Evolutionary conservation across 2,888 invertebrate species (phyloP), one percentile per base, ranked within the genome.

Genomic region (Fragum whitleyi): DNA sequence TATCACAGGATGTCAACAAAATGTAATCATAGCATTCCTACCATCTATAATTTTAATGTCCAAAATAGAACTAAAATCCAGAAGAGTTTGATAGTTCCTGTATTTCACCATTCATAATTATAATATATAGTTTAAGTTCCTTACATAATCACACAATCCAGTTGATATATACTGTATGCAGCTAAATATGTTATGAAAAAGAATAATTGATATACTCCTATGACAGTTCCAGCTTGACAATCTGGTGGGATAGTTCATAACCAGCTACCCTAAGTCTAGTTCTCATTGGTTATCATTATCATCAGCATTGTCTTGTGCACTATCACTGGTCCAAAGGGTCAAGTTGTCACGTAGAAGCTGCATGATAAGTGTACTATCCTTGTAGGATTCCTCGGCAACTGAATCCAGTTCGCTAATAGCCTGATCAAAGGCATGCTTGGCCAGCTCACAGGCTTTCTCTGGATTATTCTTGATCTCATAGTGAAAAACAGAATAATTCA

Each of bases 401-500:
- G 98, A 98, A 96, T 99, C 99, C 95, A 99, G 96, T 95, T 99
- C 99, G 92, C 98, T 98, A 95, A 99, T 99, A 95, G 99, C 99
- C 95, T 99, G 98, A 95, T 99, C 99, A 96, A 99, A 99, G 87
- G 98, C 99, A 97, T 98, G 98, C 96, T 99, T 99, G 93, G 99
- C 99, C 96, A 99, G 96, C 95, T 98, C 98, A 96, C 99, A 99
- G 95, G 99, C 99, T 95, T 98, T 96, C 95, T 98, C 98, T 94
- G 98, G 98, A 94, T 98, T 97, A 96, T 98, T 98, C 95, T 98
- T 97, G 95, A 99, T 99, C 97, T 99, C 99, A 95, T 99, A 99
- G 97, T 98, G 99, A 96, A 99, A 99, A 95, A 99, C 99, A 94
- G 99, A 99, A 96, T 98, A 99, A 97, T 99, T 99, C 96, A 99